phyloP scores from a whole-genome alignment of 2,888 invertebrate genomes.

The Synergus laeviventris region DNA sequence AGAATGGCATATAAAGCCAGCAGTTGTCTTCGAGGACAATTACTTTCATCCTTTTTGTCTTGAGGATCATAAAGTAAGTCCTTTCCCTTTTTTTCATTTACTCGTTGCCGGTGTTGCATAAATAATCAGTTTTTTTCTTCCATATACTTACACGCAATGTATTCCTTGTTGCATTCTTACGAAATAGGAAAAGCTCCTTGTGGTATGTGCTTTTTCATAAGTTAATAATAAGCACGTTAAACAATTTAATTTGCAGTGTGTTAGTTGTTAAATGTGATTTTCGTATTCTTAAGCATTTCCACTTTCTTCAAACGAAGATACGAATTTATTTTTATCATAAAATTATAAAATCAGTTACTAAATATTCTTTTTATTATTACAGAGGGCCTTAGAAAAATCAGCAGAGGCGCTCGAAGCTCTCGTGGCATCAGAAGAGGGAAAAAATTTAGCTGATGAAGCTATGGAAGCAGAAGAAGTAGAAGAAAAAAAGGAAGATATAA shows the following conservation, averaged over 20 bases:
- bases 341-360: neutral
- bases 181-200: conserved; percentile 51
- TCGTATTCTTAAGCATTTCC: neutral
- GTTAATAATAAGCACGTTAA: conserved; percentile 15
- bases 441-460: conserved; percentile 29
- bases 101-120: neutral
- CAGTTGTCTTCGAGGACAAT: conserved; percentile 85
- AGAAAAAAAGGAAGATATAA: neutral
- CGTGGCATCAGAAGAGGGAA: conserved; percentile 40
- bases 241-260: neutral
- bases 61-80: conserved; percentile 87
- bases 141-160: conserved; percentile 35
- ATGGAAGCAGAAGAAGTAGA: conserved; percentile 1
- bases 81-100: neutral
- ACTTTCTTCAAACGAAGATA: neutral
- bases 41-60: conserved; percentile 94
- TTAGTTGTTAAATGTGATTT: neutral
- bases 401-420: conserved; percentile 45
- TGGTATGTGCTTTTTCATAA: conserved; percentile 47
- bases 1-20: conserved; percentile 96
- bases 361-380: conserved; percentile 7
- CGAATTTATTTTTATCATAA: neutral
- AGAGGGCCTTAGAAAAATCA: conserved; percentile 36
- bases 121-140: conserved; percentile 16
- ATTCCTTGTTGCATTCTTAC: conserved; percentile 47